These are phyloP conservation scores for Acanthosepion pharaonis DNA, from an alignment of 2,888 invertebrate species.

Conservation along the genomic window DNA sequence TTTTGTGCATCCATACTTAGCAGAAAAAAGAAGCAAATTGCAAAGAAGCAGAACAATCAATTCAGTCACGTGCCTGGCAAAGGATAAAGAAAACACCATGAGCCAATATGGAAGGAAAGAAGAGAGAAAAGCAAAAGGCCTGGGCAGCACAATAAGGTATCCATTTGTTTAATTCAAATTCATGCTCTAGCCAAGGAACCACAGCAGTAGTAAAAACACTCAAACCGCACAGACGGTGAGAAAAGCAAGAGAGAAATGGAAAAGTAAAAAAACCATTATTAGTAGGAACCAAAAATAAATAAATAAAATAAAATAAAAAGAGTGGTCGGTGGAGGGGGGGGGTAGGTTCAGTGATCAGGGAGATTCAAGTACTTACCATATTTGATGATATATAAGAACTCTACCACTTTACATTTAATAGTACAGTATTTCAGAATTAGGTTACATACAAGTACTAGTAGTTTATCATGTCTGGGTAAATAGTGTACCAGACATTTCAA, in stretches of 20 bases:
- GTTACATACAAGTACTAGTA: no score
- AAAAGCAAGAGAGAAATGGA: background rate
- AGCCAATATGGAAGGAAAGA: background rate
- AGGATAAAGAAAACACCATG: background rate
- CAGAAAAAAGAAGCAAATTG: background rate
- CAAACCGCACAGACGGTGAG: background rate
- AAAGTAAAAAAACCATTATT: background rate
- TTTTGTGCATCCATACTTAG: background rate
- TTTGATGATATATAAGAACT: no score
- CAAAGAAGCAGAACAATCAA: slow-evolving; percentile 12
- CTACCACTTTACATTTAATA: no score
- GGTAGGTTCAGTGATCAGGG: no score
- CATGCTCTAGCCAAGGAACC: background rate
- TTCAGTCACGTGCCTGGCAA: background rate
- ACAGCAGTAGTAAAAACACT: background rate
- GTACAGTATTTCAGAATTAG: no score
- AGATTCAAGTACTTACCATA: no score
- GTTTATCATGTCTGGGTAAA: no score
- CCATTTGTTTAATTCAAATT: background rate
- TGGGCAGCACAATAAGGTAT: background rate
- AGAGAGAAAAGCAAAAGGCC: background rate
- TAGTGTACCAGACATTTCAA: no score
- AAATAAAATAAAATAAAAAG: no score
- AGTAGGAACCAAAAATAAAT: no score
- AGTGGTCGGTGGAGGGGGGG: no score